Base-by-base conservation (phyloP, 2,113 vertebrate genomes). In the Panthera tigris region DNA sequence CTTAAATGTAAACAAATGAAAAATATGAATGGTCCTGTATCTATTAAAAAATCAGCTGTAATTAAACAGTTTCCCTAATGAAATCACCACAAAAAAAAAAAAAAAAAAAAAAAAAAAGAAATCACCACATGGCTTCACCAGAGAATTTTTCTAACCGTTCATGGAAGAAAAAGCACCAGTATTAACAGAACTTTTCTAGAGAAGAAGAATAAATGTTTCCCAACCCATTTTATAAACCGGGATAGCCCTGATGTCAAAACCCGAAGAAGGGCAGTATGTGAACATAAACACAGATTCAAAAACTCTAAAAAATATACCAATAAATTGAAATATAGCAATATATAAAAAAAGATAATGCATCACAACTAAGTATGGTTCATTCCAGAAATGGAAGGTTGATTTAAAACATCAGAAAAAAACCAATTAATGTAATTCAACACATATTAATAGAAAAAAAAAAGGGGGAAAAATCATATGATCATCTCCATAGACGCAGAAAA, bases 21-120 rank as follows among this genome's bases (percentile, higher is more conserved):
- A 88, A 69, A 81, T 95, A 33, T 86, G 21, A 94, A 78, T 36
- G 78, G 19, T 88, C n/a, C 27, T 74, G 1, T n/a, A 45, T 33
- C 25, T 95, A 73, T 80, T 86, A 61, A 93, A 90, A 95, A 79
- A 89, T 13, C 81, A 93, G 45, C 50, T 95, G 52, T 78, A 69
- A 78, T 31, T 92, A 96, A 95, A 69, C 21, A 91, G 81, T 33
- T 41, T 69, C 78, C 27, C 61, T 90, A 82, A 93, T 82, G 61
- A 89, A 96, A 95, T 79, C 19, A 84, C 21, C 45, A 57, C 23
- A 31, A 45, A 45, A 45, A 45, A 45, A 45, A 45, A 45, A 45
- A 45, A 7, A 41, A 1, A 41, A 1, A 8, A 45, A 45, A 9
- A 9, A 45, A 9, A 45, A 45, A 45, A 45, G 50, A 89, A 96